Evolutionary conservation across 2,113 vertebrate genomes (phyloP), one percentile per base, ranked within the genome.

Genomic region (Tenebrosternarchus preto): DNA sequence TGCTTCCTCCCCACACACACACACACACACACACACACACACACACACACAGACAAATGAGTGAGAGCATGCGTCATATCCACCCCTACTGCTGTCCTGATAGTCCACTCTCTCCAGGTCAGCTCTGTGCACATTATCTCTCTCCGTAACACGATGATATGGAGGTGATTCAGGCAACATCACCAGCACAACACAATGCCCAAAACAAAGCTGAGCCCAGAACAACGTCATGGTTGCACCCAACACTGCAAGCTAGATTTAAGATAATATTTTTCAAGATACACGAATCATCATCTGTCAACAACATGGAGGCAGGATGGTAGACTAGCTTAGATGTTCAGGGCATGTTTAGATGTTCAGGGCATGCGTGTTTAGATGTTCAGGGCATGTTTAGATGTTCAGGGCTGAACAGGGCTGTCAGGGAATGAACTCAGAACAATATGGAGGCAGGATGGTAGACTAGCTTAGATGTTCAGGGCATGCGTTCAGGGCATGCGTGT

Each of bases 401-500:
- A n/a, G n/a, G n/a, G n/a, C n/a, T n/a, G n/a, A n/a, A n/a, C n/a
- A n/a, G n/a, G n/a, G n/a, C n/a, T n/a, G n/a, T 27, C 66, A 43
- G 55, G 22, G 17, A 53, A 66, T 76, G 46, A 76, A 76, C 66
- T 36, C 39, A 4, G 64, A 76, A 76, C 60, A 77, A 66, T 46
- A 50, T 31, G 63, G 27, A 17, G 16, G 64, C 29, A 33, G 39
- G 66, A 57, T 24, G 17, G 50, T 67, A 78, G 39, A 69, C 25
- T 55, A 68, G 15, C 39, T 77, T 17, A 31, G 46, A 68, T 50
- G 57, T 56, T 69, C 55, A 66, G 29, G 27, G 27, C 1, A 33
- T n/a, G n/a, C n/a, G n/a, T n/a, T n/a, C n/a, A n/a, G n/a, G n/a
- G n/a, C n/a, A n/a, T n/a, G n/a, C n/a, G n/a, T n/a, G n/a, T n/a